Base-by-base conservation (phyloP, 2,888 invertebrate species). In the Drepana falcataria region DNA sequence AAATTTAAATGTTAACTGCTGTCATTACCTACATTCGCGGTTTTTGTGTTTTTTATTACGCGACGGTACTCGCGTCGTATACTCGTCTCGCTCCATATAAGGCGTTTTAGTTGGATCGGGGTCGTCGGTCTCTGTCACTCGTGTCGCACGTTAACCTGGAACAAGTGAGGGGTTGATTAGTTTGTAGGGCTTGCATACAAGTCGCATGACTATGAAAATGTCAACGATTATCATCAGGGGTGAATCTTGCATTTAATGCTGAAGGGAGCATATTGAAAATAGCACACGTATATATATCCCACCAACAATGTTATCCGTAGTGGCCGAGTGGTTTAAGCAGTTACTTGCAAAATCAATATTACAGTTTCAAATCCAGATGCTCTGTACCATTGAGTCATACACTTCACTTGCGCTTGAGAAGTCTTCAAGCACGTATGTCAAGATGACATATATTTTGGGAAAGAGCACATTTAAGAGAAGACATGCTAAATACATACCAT, bases 61-160 rank as follows among this genome's bases (percentile, higher is more conserved):
- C 80, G 88, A 75, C 85, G 81, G 68, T 77, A 78, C 82, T 75
- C 87, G 85, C 80, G 82, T 71, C 61, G 67, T 83, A 71, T 78
- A 74, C 81, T 83, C 79, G 83, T 84, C 85, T 75, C 81, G 87
- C 89, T 89, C 88, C 89, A 89, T 89, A 88, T 89, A 89, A 87
- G 80, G 82, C 79, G 81, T 77, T 86, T 81, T 77, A 63, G 74
- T 68, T 71, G 75, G 71, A 67, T 72, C 67, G 64, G 72, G 75
- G 69, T 75, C 60, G 73, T 71, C 68, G 63, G 73, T 81, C 83
- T 77, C 79, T 77, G 61, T 84, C 78, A 76, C 76, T 68, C 80
- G 73, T 71, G 67, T 74, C 74, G 72, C 73, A 71, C 76, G 71
- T 77, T 70, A 79, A 83, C 76, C 88, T 88, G 88, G 7, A 88